phyloP scores from a whole-genome alignment of 2,888 invertebrate species.

The Ochropleura plecta region DNA sequence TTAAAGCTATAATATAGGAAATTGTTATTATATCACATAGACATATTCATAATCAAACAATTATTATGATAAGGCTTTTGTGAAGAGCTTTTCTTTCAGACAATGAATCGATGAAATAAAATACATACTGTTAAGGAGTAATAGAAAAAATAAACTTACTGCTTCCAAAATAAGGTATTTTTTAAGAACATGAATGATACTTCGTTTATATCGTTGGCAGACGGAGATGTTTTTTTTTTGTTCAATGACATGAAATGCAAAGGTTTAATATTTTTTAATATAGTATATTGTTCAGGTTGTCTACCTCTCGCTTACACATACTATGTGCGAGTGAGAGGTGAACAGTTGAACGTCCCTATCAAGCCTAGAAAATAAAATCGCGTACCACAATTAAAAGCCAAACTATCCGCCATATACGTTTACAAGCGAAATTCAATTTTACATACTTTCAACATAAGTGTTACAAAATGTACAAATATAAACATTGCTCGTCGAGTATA shows the following conservation, averaged over 20 bases:
- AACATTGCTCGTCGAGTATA: conserved; percentile 56
- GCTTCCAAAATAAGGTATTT: conserved; percentile 33
- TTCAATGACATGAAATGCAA: not conserved
- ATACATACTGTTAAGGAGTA: conserved; percentile 3
- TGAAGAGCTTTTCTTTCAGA: conserved; percentile 27
- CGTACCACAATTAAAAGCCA: conserved; percentile 27
- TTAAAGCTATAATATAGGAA: conserved; percentile 68
- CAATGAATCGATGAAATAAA: conserved; percentile 23
- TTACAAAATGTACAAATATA: conserved; percentile 74
- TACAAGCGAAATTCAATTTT: conserved; percentile 55
- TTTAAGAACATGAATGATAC: conserved; percentile 7
- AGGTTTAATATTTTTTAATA: not conserved
- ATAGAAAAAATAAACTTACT: conserved; percentile 24
- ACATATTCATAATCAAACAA: conserved; percentile 57
- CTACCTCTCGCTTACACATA: conserved; percentile 10
- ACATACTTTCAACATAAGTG: conserved; percentile 59
- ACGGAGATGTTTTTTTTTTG: not conserved
- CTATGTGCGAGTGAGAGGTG: not conserved
- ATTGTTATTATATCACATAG: conserved; percentile 70
- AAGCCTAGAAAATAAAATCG: conserved; percentile 16
- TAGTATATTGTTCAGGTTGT: not conserved
- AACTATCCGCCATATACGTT: conserved; percentile 16
- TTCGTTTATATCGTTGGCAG: not conserved
- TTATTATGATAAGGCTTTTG: conserved; percentile 52
- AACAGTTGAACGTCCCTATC: not conserved